Conservation (phyloP, 2,888 invertebrate species). For the Cerastis leucographa region DNA sequence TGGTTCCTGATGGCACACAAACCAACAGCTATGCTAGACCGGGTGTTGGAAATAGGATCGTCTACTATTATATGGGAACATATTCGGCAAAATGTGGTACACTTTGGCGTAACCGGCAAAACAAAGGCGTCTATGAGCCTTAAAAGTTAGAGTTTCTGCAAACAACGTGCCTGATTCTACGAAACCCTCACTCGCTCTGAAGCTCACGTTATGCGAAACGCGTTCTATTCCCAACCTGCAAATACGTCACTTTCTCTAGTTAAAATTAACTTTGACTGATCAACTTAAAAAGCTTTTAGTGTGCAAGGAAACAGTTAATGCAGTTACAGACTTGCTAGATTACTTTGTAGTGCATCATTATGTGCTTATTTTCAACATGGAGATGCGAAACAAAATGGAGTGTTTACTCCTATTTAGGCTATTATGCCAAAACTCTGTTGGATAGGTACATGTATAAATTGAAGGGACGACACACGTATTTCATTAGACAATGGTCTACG, state of each 20-base stretch:
- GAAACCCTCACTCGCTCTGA: not conserved
- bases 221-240: not conserved
- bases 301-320: constrained; percentile 14
- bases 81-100: not conserved
- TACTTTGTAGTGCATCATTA: constrained; percentile 36
- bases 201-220: not conserved
- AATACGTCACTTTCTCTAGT: constrained; percentile 40
- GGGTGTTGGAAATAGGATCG: not conserved
- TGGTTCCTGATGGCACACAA: not conserved
- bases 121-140: not conserved
- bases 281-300: constrained; percentile 21
- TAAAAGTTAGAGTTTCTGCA: not conserved
- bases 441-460: not conserved
- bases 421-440: not conserved
- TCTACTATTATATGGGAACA: not conserved
- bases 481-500: not conserved
- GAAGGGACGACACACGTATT: constrained; percentile 17
- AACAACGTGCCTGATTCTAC: not conserved
- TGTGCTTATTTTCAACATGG: constrained; percentile 11
- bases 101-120: not conserved
- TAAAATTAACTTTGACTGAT: constrained; percentile 10
- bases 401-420: not conserved
- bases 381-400: not conserved
- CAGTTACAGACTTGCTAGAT: constrained; percentile 25
- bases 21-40: not conserved